Percentiles rank a stretch among this genome's conserved stretches.
Evolutionary conservation across 2,888 invertebrate species (phyloP).

Genomic region (Ochlodes sylvanus): DNA sequence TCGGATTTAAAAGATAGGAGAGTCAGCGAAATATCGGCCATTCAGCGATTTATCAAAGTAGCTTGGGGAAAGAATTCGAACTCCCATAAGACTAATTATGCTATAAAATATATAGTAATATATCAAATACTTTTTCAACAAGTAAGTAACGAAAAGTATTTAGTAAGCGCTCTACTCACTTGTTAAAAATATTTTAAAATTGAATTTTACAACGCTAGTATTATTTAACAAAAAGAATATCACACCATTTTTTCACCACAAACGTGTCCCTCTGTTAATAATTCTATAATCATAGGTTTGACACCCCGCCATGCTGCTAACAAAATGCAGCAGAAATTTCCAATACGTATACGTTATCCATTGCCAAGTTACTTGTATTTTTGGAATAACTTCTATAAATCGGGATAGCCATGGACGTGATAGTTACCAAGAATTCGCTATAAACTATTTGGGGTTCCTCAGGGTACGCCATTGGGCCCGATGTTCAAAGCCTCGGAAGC

Average conservation of each 20-base stretch:
- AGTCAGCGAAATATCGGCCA: slow-evolving; percentile 27
- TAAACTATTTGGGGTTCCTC: slow-evolving; percentile 44
- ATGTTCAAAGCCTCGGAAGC: slow-evolving; percentile 63
- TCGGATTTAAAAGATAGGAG: slow-evolving; percentile 35
- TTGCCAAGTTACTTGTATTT: neutral
- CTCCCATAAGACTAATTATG: too few relatives aligned
- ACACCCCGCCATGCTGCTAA: slow-evolving; percentile 58
- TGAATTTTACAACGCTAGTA: too few relatives aligned
- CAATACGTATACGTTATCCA: slow-evolving; percentile 9
- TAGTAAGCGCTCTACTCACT: too few relatives aligned
- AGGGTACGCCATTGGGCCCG: slow-evolving; percentile 54
- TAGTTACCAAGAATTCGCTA: slow-evolving; percentile 24
- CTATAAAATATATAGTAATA: too few relatives aligned
- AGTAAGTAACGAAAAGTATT: too few relatives aligned
- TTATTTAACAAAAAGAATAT: slow-evolving; percentile 20
- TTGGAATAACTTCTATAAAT: neutral
- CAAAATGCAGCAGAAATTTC: slow-evolving; percentile 28
- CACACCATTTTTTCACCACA: slow-evolving; percentile 69
- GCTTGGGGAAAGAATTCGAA: neutral
- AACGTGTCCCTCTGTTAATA: slow-evolving; percentile 71
- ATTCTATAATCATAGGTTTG: slow-evolving; percentile 81
- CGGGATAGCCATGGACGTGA: slow-evolving; percentile 1
- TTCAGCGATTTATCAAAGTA: slow-evolving; percentile 18
- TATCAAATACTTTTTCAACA: too few relatives aligned
- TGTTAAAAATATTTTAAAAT: too few relatives aligned